A percentile compares a stretch with the other conserved stretches of the same genome.
These are phyloP conservation scores for Lycaena phlaeas DNA, from an alignment of 2,888 invertebrate genomes.

Conservation along the genomic window DNA sequence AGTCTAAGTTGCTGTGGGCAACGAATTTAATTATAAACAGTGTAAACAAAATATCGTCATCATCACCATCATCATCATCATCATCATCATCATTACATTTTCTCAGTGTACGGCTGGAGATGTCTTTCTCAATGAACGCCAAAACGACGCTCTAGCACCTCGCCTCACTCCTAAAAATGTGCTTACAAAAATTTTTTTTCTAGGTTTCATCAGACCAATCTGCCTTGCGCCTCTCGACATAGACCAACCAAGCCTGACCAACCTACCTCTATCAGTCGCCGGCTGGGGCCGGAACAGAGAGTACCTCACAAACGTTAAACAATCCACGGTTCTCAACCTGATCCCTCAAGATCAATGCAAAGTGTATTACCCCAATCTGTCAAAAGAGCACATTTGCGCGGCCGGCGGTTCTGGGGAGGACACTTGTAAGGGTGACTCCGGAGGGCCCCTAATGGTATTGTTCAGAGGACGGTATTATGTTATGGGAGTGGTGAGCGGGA, in stretches of 20 bases:
- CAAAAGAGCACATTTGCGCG: conserved; percentile 49
- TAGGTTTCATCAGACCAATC: conserved; percentile 57
- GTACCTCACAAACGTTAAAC: conserved; percentile 45
- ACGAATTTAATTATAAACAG: no score
- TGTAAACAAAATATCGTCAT: no score
- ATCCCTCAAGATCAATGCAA: conserved; percentile 44
- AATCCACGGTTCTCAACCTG: conserved; percentile 50
- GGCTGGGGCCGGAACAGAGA: conserved; percentile 58
- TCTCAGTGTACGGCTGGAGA: no score
- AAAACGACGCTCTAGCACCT: no score
- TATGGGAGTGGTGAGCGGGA: conserved; percentile 59
- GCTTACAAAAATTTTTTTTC: no score
- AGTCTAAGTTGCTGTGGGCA: no score
- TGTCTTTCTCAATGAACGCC: no score
- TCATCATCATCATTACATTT: no score
- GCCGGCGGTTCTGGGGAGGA: conserved; percentile 53
- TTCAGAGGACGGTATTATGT: conserved; percentile 48
- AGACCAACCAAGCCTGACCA: conserved; percentile 39
- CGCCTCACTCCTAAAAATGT: no score
- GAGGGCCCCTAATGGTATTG: conserved; percentile 56
- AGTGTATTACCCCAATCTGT: conserved; percentile 38
- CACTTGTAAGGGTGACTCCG: conserved; percentile 62
- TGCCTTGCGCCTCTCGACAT: conserved; percentile 52
- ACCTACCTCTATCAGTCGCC: conserved; percentile 46
- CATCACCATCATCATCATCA: no score